phyloP scores from a whole-genome alignment of 2,113 vertebrate species.

The Collichthys lucidus region DNA sequence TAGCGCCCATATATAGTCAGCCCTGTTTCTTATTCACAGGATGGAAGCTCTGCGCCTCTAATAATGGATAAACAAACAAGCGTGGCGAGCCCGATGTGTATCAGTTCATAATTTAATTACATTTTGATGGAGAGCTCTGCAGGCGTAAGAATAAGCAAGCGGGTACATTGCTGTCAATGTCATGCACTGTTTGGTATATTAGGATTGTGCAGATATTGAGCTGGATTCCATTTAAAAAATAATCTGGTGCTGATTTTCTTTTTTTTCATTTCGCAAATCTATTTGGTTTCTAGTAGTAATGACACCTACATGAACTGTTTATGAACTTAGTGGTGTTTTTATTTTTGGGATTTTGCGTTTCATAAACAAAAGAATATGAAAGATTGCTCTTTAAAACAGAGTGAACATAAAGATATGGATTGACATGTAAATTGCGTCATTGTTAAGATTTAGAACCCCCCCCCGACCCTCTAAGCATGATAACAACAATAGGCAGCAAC shows the following conservation, averaged over 20 bases:
- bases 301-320: neutral
- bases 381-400: neutral
- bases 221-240: conserved; percentile 33
- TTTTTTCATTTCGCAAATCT: neutral
- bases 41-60: conserved; percentile 52
- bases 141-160: conserved; percentile 60
- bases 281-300: conserved; percentile 15
- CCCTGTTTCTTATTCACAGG: conserved; percentile 59
- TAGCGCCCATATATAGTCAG: neutral
- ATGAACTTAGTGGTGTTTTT: neutral
- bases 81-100: conserved; percentile 57
- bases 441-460: neutral
- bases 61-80: conserved; percentile 76
- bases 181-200: conserved; percentile 34
- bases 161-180: conserved; percentile 40
- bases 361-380: neutral
- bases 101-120: conserved; percentile 75
- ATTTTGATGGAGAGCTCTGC: conserved; percentile 64
- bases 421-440: conserved; percentile 13
- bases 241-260: conserved; percentile 26
- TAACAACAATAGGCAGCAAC: conserved; percentile 14
- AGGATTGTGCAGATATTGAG: conserved; percentile 27
- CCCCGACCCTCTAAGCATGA: neutral
- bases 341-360: neutral
- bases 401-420: neutral